phyloP scores from a whole-genome alignment of 2,113 vertebrate species.

The Pandion haliaetus region DNA sequence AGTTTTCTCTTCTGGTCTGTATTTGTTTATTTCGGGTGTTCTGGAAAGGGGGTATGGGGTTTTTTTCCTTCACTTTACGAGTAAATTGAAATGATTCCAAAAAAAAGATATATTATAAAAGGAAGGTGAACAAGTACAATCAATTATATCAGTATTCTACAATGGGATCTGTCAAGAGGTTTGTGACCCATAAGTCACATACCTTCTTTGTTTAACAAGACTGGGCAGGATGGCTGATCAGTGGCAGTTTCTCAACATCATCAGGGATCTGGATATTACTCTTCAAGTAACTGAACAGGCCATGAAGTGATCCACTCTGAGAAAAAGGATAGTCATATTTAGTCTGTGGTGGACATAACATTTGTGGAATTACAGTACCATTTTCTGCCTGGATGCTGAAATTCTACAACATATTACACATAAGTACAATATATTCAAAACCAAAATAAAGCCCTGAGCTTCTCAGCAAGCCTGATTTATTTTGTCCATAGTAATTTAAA shows the following conservation, averaged over 20 bases:
- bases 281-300: not conserved
- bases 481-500: not conserved
- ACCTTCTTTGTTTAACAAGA: not conserved
- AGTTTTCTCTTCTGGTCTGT: not conserved
- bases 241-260: not conserved
- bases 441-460: not conserved
- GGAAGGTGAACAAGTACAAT: not conserved
- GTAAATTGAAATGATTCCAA: not conserved
- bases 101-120: not conserved
- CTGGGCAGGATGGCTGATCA: not conserved
- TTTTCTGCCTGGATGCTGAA: not conserved
- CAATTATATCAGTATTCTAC: not conserved
- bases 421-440: not conserved
- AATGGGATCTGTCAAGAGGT: not conserved
- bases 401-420: not conserved
- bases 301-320: not conserved
- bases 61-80: not conserved
- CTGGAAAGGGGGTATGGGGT: fast-evolving
- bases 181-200: not conserved
- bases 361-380: not conserved
- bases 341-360: not conserved
- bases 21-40: not conserved
- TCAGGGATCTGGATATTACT: not conserved
- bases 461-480: not conserved
- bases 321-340: not conserved